These are phyloP conservation scores for Schizopygopsis malacanthus DNA, from an alignment of 2,797 vertebrate species.

Conservation along the genomic window DNA sequence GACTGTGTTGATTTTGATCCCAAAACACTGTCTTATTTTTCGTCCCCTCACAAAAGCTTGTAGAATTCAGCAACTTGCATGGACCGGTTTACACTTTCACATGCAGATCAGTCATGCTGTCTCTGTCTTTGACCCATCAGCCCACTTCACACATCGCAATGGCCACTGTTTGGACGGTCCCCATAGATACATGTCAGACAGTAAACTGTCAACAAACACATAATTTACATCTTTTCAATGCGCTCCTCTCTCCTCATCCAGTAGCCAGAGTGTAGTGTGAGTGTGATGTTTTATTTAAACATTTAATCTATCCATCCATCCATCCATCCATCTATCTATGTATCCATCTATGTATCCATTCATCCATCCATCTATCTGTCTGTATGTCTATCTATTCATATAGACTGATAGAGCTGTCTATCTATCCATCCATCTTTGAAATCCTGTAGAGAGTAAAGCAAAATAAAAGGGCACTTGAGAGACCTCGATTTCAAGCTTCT, in stretches of 20 bases:
- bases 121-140: constrained; percentile 4
- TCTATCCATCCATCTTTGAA: neutral
- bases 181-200: constrained; percentile 32
- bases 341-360: neutral
- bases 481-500: neutral
- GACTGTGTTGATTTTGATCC: constrained; percentile 9
- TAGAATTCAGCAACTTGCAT: constrained; percentile 68
- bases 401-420: no score
- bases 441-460: neutral
- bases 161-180: constrained; percentile 15
- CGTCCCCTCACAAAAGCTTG: constrained; percentile 60
- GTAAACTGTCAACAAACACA: constrained; percentile 27
- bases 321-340: neutral
- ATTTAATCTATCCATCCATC: neutral
- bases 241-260: neutral
- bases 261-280: neutral
- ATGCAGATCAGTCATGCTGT: constrained; percentile 57
- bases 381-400: no score
- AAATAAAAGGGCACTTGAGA: neutral
- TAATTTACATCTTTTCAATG: neutral
- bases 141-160: constrained; percentile 4
- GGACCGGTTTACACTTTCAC: constrained; percentile 44
- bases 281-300: neutral
- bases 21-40: constrained; percentile 25
- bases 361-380: neutral